Evolutionary conservation across 2,888 invertebrate genomes (phyloP).

Genomic region (Colostygia pectinataria): DNA sequence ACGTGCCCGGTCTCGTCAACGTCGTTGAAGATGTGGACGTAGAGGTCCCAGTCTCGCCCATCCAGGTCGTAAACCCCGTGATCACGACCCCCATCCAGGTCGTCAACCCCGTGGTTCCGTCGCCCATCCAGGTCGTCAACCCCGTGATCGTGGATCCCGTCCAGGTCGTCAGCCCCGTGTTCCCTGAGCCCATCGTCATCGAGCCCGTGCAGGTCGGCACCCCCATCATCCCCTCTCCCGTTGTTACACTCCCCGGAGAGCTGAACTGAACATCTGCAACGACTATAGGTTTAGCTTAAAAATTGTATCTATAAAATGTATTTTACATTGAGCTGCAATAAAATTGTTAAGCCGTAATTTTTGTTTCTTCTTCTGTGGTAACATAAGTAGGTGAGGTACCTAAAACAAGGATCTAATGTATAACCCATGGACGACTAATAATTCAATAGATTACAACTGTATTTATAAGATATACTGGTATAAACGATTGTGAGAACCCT

Average conservation of each 20-base stretch:
- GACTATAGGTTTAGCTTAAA: not conserved
- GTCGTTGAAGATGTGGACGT: constrained; percentile 24
- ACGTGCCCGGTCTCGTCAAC: constrained; percentile 22
- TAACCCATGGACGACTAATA: too few species aligned
- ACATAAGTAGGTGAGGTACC: too few species aligned
- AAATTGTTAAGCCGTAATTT: too few species aligned
- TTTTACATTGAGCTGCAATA: constrained; percentile 1
- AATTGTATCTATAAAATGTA: not conserved
- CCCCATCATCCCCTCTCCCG: constrained; percentile 28
- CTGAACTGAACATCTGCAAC: constrained; percentile 15
- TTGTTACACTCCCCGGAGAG: constrained; percentile 21
- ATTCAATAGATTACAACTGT: too few species aligned
- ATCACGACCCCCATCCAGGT: constrained; percentile 21
- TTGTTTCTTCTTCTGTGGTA: too few species aligned
- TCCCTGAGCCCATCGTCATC: constrained; percentile 12
- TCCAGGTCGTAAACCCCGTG: constrained; percentile 26
- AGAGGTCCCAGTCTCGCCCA: constrained; percentile 6
- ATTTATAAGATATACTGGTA: too few species aligned
- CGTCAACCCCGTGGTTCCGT: constrained; percentile 18
- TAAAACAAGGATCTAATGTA: too few species aligned
- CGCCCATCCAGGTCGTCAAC: constrained; percentile 26
- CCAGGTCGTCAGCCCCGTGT: constrained; percentile 27
- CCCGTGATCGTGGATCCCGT: constrained; percentile 22
- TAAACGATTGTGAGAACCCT: too few species aligned
- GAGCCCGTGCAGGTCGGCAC: constrained; percentile 20